Evolutionary conservation across 2,888 invertebrate genomes (phyloP), one percentile per base, ranked within the genome.

Genomic region (Drosophila paramelanica): DNA sequence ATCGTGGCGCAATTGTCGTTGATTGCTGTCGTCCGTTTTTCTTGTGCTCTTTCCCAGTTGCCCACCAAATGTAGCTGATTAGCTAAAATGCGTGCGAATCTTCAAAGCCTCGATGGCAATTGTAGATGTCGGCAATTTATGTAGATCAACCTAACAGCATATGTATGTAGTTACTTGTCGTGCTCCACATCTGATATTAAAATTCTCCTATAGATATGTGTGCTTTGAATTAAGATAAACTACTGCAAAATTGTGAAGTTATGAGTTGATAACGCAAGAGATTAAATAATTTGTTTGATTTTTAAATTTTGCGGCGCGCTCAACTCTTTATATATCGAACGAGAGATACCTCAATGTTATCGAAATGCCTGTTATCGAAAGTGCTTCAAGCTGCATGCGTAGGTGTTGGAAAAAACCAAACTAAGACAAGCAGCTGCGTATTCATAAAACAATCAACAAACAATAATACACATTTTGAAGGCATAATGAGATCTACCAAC

Each of bases 1-100:
- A 89, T 86, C 79, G 85, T 79, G 76, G 73, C 59, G 66, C 88
- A 86, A 86, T 88, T 86, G 86, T 75, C 78, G 75, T 81, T 84
- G 85, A 85, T 89, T 89, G 81, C 55, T 69, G 75, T 82, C 79
- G 77, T 86, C 73, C 73, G 69, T 68, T 67, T 50, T 58, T 61
- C 57, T 67, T 61, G 49, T 55, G 49, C 60, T 67, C 55, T 50
- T 66, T 73, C 55, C 58, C 47, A 72, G 57, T 61, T 74, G 41
- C 36, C 56, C 56, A 39, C 33, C 49, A 59, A 74, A 58, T 52
- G 43, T 53, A 51, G 53, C 52, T 68, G 73, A 73, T 76, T 76
- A 69, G 71, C 67, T 87, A 65, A 83, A 80, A 80, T 81, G 84
- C 87, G 84, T 81, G 81, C 81, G 81, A 81, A 83, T 60, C 52